Conservation (phyloP, 2,113 vertebrate genomes). For the Nansenia antarctica region DNA sequence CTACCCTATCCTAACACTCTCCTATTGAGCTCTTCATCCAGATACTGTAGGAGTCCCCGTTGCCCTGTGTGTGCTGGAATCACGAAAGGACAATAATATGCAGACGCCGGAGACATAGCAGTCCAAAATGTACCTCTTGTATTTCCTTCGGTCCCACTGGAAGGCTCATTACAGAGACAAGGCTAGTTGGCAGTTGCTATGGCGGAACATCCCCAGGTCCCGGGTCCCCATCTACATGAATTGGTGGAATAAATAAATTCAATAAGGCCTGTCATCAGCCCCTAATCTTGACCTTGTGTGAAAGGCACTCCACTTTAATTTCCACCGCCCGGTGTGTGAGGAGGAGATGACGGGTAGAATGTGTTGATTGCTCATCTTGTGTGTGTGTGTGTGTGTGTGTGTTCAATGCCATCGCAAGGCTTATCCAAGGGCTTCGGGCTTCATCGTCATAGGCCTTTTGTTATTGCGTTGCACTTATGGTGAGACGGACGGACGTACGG, state of each 20-base stretch:
- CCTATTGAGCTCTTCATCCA: slow-evolving; percentile 6
- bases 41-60: not conserved
- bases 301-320: slow-evolving; percentile 67
- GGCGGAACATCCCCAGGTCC: slow-evolving; percentile 24
- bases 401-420: slow-evolving; percentile 43
- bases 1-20: not conserved
- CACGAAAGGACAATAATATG: not conserved
- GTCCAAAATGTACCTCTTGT: slow-evolving; percentile 15
- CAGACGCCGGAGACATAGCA: not conserved
- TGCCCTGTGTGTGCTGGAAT: not conserved
- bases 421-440: slow-evolving; percentile 43
- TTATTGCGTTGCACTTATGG: slow-evolving; percentile 23
- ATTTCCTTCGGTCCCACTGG: slow-evolving; percentile 14
- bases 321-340: slow-evolving; percentile 39
- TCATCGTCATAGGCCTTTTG: slow-evolving; percentile 10
- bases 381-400: slow-evolving; percentile 45
- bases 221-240: slow-evolving; percentile 58
- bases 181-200: slow-evolving; percentile 51
- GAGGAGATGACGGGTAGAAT: slow-evolving; percentile 42
- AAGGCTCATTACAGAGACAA: slow-evolving; percentile 41
- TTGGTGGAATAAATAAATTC: slow-evolving; percentile 63
- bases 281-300: slow-evolving; percentile 66
- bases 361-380: slow-evolving; percentile 56
- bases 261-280: slow-evolving; percentile 51
- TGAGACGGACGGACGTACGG: no score